These are phyloP conservation scores for Setipinna tenuifilis DNA, from an alignment of 2,797 vertebrate species.

Conservation along the genomic window DNA sequence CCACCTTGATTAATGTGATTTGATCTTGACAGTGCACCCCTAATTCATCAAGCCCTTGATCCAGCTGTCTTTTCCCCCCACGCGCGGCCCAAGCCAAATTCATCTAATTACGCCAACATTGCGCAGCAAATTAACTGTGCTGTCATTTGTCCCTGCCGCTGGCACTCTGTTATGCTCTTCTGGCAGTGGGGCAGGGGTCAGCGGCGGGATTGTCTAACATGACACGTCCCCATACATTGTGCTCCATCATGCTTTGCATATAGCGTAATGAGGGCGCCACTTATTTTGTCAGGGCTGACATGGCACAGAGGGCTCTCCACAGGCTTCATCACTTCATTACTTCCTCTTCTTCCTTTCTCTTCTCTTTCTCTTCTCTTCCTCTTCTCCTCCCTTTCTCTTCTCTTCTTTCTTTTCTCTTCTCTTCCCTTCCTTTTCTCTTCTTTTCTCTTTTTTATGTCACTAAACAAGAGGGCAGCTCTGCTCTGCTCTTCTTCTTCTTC, in stretches of 20 bases:
- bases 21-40: constrained; percentile 82
- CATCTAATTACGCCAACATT: constrained; percentile 86
- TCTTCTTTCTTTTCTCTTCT: too few relatives aligned
- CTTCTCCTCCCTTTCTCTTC: constrained; percentile 28
- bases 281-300: constrained; percentile 75
- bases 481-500: not conserved
- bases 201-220: constrained; percentile 76
- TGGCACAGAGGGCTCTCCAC: constrained; percentile 48
- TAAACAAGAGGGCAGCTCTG: too few relatives aligned
- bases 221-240: constrained; percentile 67
- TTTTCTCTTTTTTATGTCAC: not conserved
- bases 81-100: constrained; percentile 77
- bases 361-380: constrained; percentile 12
- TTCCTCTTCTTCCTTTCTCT: not conserved
- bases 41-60: constrained; percentile 87
- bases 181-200: constrained; percentile 77
- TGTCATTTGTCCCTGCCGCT: constrained; percentile 76
- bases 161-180: constrained; percentile 74
- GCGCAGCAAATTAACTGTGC: constrained; percentile 83
- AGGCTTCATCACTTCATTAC: constrained; percentile 26
- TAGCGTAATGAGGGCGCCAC: constrained; percentile 71
- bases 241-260: constrained; percentile 80
- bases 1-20: constrained; percentile 88
- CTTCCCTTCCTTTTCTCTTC: not conserved
- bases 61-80: constrained; percentile 75